phyloP scores from a whole-genome alignment of 1,140 invertebrate species.

The Drosophila triauraria region DNA sequence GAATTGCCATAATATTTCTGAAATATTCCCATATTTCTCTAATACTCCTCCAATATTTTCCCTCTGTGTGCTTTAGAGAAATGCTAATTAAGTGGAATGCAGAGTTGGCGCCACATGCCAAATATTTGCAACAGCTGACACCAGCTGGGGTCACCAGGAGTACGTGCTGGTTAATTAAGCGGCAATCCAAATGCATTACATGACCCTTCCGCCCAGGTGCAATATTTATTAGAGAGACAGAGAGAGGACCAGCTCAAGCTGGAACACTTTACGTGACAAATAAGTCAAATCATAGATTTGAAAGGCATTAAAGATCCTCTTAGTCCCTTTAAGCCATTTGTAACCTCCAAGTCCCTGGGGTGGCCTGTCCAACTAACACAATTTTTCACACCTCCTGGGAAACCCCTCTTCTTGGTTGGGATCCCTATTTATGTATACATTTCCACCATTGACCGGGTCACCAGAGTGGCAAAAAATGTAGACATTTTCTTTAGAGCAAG shows the following conservation, averaged over 20 bases:
- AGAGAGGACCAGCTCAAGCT: slow-evolving; percentile 7
- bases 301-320: not conserved
- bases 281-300: not conserved
- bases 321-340: not conserved
- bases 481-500: slow-evolving; percentile 53
- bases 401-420: not conserved
- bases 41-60: not conserved
- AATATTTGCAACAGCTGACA: slow-evolving; percentile 66
- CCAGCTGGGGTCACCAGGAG: slow-evolving; percentile 29
- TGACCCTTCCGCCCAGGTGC: slow-evolving; percentile 42
- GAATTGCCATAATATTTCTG: not conserved
- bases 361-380: slow-evolving; percentile 51
- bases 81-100: slow-evolving; percentile 49
- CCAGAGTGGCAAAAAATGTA: slow-evolving; percentile 47
- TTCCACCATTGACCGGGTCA: slow-evolving; percentile 37
- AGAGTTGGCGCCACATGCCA: slow-evolving; percentile 54
- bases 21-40: too few species aligned
- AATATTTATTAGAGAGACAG: not conserved
- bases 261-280: slow-evolving; percentile 35
- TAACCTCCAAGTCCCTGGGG: slow-evolving; percentile 15
- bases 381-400: slow-evolving; percentile 33
- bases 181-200: slow-evolving; percentile 61
- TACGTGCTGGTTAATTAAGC: slow-evolving; percentile 71
- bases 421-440: not conserved
- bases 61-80: slow-evolving; percentile 5